Conservation (phyloP, 2,113 vertebrate genomes). For the Trichechus manatus region DNA sequence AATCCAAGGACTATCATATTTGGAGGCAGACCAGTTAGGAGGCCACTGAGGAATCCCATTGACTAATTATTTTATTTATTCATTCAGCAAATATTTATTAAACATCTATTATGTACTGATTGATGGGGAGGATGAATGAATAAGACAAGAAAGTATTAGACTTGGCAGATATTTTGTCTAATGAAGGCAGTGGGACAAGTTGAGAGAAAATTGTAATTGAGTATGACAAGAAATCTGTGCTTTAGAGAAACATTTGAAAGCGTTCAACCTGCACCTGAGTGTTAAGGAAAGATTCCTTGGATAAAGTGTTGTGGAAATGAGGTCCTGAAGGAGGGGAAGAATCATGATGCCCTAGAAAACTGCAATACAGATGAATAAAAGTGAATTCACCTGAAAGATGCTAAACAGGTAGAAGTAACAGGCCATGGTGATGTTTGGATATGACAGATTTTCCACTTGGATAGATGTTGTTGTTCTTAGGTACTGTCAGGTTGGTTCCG, state of each 20-base stretch:
- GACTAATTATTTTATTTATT: not conserved
- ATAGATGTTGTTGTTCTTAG: not conserved
- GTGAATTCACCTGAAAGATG: not conserved
- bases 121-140: not conserved
- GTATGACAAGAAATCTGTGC: not conserved
- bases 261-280: not conserved
- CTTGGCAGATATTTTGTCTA: not conserved
- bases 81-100: no score
- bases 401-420: constrained; percentile 13
- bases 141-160: not conserved
- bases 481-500: no score
- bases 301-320: not conserved
- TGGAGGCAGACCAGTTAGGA: not conserved
- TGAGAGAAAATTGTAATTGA: not conserved
- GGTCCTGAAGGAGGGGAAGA: not conserved
- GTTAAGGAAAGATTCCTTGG: not conserved
- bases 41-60: not conserved
- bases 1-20: not conserved
- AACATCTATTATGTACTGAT: not conserved
- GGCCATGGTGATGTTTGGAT: not conserved
- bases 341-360: not conserved
- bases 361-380: not conserved
- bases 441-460: not conserved
- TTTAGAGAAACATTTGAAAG: not conserved
- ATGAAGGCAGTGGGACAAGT: not conserved